Base-by-base conservation (phyloP, 2,888 invertebrate species). In the Silvanus unidentatus region DNA sequence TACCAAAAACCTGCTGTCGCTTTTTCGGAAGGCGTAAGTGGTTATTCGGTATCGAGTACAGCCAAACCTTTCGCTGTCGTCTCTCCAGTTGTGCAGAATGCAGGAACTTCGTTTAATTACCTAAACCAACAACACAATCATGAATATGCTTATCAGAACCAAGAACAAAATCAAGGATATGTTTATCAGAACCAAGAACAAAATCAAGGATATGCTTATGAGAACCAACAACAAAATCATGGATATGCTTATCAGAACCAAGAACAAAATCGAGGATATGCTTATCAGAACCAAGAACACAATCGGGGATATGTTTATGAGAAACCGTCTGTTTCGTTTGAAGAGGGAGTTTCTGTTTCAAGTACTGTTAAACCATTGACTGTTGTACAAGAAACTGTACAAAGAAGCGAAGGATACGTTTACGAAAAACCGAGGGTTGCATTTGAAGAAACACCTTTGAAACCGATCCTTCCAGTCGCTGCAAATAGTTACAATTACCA, bases 131-230 rank as follows among this genome's bases (percentile, higher is more conserved):
- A 35, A 12, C 13, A 9, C 9, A 35, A 35, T 35, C 9, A 35
- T 6, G 40, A 74, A 40, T 70, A 70, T 50, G 54, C 69, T 30
- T 65, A 71, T 48, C 40, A 41, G 2, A n/a, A n/a, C n/a, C n/a
- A n/a, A 41, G 3, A 47, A 43, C 50, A 44, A 12, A 9, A 4
- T 6, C 16, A 45, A 11, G 16, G 16, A 15, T 40, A 4, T 32
- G 32, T 32, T 12, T 35, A 22, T 13, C 13, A 35, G 11, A 6
- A 35, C 6, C 9, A 35, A 12, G 11, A 35, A 12, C 13, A 9
- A 9, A 35, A 35, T 35, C 9, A 35, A 10, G 40, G 74, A 40
- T 70, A 70, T 50, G 54, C 69, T 30, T 65, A 71, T 48, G 40
- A 41, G 2, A n/a, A n/a, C n/a, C n/a, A n/a, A 41, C 9, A 47